A percentile compares a stretch with the other conserved stretches of the same genome.
These are phyloP conservation scores for Teleopsis dalmanni DNA, from an alignment of 1,140 invertebrate species.

Conservation along the genomic window DNA sequence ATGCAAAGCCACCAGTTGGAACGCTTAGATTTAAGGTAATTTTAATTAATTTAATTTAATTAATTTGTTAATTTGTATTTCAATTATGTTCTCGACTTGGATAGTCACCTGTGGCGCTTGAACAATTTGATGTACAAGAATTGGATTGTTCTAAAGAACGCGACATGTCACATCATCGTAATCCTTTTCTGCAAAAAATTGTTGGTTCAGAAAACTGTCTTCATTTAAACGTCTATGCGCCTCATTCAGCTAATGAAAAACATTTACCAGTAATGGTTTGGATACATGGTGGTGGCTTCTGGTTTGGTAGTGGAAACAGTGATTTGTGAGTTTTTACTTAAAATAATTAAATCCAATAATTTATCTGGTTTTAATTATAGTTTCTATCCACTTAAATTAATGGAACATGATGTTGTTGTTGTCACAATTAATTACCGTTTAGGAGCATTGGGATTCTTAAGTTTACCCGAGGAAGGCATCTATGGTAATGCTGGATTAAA, in stretches of 20 bases:
- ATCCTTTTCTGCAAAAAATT: conserved; percentile 19
- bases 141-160: conserved; percentile 35
- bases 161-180: conserved; percentile 25
- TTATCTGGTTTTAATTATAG: too few species aligned
- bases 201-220: conserved; percentile 52
- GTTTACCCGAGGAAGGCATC: conserved; percentile 45
- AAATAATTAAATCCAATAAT: too few species aligned
- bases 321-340: too few species aligned
- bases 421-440: conserved; percentile 62
- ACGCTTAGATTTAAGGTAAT: conserved; percentile 46
- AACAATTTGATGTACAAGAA: conserved; percentile 21
- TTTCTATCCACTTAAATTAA: conserved; percentile 53
- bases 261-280: conserved; percentile 55
- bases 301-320: too few species aligned
- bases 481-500: conserved; percentile 57
- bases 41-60: neutral
- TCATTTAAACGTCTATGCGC: conserved; percentile 49
- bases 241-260: conserved; percentile 19
- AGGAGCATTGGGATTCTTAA: conserved; percentile 51
- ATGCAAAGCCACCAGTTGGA: conserved; percentile 48
- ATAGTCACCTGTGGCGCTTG: conserved; percentile 31
- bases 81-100: too few species aligned
- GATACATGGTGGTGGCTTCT: conserved; percentile 60
- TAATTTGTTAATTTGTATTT: neutral
- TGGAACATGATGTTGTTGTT: conserved; percentile 52